These are phyloP conservation scores for Cochlearius cochlearius DNA, from an alignment of 2,113 vertebrate genomes.

Conservation along the genomic window DNA sequence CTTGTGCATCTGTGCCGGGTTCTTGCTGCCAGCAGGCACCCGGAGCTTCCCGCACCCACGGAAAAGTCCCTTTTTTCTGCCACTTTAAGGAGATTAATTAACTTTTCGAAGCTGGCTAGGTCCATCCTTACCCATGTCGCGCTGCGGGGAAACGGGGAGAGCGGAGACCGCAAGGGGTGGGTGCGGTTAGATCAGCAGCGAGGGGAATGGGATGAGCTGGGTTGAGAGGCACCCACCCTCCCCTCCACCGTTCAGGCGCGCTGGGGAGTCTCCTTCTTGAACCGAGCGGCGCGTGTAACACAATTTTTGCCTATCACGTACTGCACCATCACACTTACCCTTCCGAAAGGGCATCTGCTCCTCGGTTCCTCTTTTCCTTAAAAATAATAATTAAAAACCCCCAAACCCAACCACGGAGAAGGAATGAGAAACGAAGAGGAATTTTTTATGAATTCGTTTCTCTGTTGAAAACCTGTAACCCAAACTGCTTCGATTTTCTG, in stretches of 20 bases:
- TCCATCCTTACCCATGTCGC: background rate
- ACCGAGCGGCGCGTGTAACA: background rate
- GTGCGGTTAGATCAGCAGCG: too few species aligned
- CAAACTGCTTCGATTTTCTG: background rate
- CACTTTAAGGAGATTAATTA: background rate
- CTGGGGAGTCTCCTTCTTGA: background rate
- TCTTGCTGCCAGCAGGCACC: background rate
- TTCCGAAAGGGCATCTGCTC: background rate
- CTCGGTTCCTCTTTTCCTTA: background rate
- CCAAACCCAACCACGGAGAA: too few species aligned
- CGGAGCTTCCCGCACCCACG: background rate
- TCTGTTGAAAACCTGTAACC: background rate
- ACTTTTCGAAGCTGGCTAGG: background rate
- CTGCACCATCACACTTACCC: background rate
- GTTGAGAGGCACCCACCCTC: too few species aligned
- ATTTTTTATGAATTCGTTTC: background rate
- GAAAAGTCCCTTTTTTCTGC: background rate
- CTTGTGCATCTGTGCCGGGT: accelerated
- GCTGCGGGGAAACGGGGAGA: too few species aligned
- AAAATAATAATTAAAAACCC: too few species aligned
- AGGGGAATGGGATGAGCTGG: background rate
- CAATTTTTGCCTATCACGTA: background rate
- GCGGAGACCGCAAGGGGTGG: accelerated
- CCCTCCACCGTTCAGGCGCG: background rate
- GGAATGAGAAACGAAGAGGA: background rate